Evolutionary conservation across 1,140 invertebrate genomes (phyloP).

Genomic region (Polypedilum pembai): DNA sequence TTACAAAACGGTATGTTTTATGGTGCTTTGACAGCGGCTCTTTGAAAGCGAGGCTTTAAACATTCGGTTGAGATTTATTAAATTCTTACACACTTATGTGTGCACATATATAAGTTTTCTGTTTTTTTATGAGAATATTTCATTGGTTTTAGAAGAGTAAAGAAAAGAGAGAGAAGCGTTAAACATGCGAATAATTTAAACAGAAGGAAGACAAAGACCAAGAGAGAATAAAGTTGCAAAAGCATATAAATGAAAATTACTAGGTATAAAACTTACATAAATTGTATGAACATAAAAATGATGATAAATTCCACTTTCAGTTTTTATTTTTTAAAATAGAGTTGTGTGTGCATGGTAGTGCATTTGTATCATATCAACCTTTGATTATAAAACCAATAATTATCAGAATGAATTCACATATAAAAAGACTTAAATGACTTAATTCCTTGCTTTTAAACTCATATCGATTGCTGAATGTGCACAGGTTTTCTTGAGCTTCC

Average conservation of each 20-base stretch:
- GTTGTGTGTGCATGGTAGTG: background rate
- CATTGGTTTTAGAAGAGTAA: no score
- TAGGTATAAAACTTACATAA: background rate
- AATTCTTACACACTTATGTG: background rate
- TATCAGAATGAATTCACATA: background rate
- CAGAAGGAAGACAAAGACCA: background rate
- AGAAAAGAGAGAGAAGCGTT: background rate
- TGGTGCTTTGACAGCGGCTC: slow-evolving; percentile 12
- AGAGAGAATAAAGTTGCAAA: background rate
- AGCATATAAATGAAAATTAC: slow-evolving; percentile 1
- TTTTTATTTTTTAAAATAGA: background rate
- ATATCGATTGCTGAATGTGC: background rate
- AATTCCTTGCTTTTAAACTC: background rate
- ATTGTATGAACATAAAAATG: slow-evolving; percentile 8
- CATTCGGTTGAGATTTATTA: background rate
- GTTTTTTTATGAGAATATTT: no score
- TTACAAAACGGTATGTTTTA: background rate
- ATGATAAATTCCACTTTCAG: slow-evolving; percentile 11
- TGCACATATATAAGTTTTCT: no score
- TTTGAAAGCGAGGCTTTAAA: background rate
- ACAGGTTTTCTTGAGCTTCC: background rate
- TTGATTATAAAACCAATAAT: slow-evolving; percentile 19
- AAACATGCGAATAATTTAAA: slow-evolving; percentile 12
- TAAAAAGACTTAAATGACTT: slow-evolving; percentile 7
- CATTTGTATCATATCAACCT: background rate